Base-by-base conservation (phyloP, 2,888 invertebrate genomes). In the Salpingus planirostris region DNA sequence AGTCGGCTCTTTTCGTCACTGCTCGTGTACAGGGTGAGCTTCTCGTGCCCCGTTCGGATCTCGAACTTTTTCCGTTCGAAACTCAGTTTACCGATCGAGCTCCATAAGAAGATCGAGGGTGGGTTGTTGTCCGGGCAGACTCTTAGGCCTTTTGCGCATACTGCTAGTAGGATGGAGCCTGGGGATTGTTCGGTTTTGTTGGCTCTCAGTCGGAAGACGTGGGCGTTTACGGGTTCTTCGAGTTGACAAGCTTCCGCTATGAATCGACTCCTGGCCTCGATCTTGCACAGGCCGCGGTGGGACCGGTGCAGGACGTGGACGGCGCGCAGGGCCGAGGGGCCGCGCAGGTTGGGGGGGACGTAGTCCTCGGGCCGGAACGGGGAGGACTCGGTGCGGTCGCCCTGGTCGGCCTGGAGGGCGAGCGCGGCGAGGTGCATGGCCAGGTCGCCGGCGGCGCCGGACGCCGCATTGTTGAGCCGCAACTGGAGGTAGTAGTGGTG, bases 21-120 rank as follows among this genome's bases (percentile, higher is more conserved):
- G 31, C 82, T 80, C 2, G 95, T 88, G 66, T 88, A 96, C 43
- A 95, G 75, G 1, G 87, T 88, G 46, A 90, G 80, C 59, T 86
- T 85, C 50, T 82, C 84, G 55, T 89, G 89, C 34, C 87, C 84
- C 6, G 90, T 87, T 40, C 90, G 80, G 52, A 96, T 91, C 68
- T 95, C 93, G 66, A 97, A 95, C 66, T 95, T 96, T 67, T 95
- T 95, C 56, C 92, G 79, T 74, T 96, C 95, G 64, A 95, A 96
- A 62, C 88, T 88, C 11, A 96, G 69, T 67, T 93, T 93, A 43
- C 88, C 90, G 43, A 97, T 96, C 50, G 89, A 87, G 54, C 90
- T 87, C 96, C 96, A 97, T 35, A 89, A 78, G 59, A 95, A 93
- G 31, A 62, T 63, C 44, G 85, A 83, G 15, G 85, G 81, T 35